Base-by-base conservation (phyloP, 2,113 vertebrate genomes). In the Amphiprion ocellaris region DNA sequence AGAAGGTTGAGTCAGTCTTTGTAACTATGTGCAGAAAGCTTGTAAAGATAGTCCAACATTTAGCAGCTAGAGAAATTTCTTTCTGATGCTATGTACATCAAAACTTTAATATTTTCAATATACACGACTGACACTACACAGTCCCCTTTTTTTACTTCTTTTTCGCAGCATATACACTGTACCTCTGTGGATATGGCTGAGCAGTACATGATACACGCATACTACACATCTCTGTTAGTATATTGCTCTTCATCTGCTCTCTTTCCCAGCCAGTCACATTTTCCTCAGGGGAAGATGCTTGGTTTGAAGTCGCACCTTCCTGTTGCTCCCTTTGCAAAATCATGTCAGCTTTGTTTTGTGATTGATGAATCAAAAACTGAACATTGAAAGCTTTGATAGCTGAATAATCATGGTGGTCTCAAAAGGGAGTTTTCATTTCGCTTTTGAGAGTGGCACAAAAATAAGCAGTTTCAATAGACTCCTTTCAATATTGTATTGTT, bases 281-380 rank as follows among this genome's bases (percentile, higher is more conserved):
- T 61, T 60, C 26, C 28, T 69, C 26, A 15, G 49, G 50, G 67
- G 68, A 82, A 58, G 50, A 64, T 21, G 11, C 21, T 64, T 55
- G 21, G 53, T 11, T 46, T 54, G 17, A 10, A 53, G 58, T 69
- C 33, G 52, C 47, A 28, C 5, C 15, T 59, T 53, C 10, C 33
- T n/a, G 10, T 60, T 59, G 5, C 24, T 65, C 37, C 10, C 2
- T 55, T 37, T 30, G 14, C 19, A 30, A 46, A 66, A 56, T 73
- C 2, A 28, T 41, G 33, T 59, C 44, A 41, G 24, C 52, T 8
- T 37, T 15, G 19, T 49, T 75, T 49, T 68, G 30, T 56, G 50
- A 74, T 23, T 74, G 26, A 71, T 62, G 59, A 74, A 62, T 75
- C 33, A 69, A 68, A 81, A 71, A 55, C 62, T 0, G 6, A 67